phyloP scores from a whole-genome alignment of 2,888 invertebrate species.

The Octodonta nipae region DNA sequence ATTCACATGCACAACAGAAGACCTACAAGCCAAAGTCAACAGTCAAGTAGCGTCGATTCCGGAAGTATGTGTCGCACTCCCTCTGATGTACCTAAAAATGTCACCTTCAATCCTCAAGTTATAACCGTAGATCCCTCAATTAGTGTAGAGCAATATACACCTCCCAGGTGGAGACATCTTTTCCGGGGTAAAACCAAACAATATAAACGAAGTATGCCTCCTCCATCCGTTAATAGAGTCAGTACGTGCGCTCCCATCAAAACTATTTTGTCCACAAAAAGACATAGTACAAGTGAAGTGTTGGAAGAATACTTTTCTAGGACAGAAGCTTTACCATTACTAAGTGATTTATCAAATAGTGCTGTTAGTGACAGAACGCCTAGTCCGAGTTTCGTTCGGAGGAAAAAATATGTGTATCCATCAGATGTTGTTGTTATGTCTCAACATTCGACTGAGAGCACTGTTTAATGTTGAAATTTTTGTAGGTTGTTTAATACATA shows the following conservation, averaged over 20 bases:
- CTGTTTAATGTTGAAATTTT: conserved; percentile 31
- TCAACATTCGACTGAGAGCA: conserved; percentile 36
- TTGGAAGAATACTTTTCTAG: conserved; percentile 21
- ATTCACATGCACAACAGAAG: conserved; percentile 24
- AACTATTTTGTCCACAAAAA: conserved; percentile 19
- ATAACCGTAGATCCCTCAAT: conserved; percentile 17
- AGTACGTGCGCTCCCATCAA: conserved; percentile 13
- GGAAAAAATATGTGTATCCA: conserved; percentile 51
- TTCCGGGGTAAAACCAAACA: conserved; percentile 17
- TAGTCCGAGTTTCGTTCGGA: conserved; percentile 44
- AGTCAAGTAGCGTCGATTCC: conserved; percentile 28
- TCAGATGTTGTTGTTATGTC: conserved; percentile 33
- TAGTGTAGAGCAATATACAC: conserved; percentile 15
- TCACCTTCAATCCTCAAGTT: conserved; percentile 35
- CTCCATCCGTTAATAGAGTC: conserved; percentile 10
- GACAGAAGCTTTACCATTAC: conserved; percentile 44
- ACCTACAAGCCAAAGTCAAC: conserved; percentile 12
- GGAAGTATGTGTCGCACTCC: conserved; percentile 31
- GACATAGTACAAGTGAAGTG: conserved; percentile 15
- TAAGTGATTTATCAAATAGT: conserved; percentile 39
- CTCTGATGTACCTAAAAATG: conserved; percentile 30
- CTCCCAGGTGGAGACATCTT: conserved; percentile 21
- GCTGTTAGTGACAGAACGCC: conserved; percentile 26
- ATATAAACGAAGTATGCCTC: conserved; percentile 7
- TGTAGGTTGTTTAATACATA: too few species aligned